Evolutionary conservation across 2,797 vertebrate genomes (phyloP).

Genomic region (Phylloscopus collybita): DNA sequence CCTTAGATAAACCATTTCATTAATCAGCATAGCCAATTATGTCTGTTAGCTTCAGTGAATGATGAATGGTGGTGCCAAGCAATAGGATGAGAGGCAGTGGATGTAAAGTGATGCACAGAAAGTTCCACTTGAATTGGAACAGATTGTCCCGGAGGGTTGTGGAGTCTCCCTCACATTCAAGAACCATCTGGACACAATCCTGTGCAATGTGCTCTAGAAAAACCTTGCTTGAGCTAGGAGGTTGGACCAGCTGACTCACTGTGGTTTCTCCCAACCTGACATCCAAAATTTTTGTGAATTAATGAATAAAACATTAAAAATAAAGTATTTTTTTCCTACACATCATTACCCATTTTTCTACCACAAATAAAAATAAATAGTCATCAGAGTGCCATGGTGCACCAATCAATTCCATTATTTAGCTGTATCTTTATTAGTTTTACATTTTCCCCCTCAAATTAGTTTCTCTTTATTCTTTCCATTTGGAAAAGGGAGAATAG

Average conservation of each 20-base stretch:
- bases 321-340: neutral
- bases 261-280: neutral
- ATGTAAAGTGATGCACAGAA: neutral
- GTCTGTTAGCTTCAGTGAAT: neutral
- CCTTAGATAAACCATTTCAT: slow-evolving; percentile 18
- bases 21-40: neutral
- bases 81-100: rapidly evolving
- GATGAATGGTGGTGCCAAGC: neutral
- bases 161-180: neutral
- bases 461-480: neutral
- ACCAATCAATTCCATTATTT: neutral
- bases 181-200: neutral
- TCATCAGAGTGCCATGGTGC: neutral
- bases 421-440: neutral
- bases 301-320: neutral
- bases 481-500: neutral
- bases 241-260: neutral
- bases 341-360: neutral
- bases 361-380: neutral
- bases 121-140: neutral
- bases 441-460: neutral
- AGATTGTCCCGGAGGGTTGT: neutral
- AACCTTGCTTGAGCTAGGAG: neutral
- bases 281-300: neutral
- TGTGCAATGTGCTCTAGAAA: neutral